Percentiles rank a stretch among this genome's conserved stretches.
phyloP scores from a whole-genome alignment of 2,888 invertebrate genomes.

The Bellardia pandia region DNA sequence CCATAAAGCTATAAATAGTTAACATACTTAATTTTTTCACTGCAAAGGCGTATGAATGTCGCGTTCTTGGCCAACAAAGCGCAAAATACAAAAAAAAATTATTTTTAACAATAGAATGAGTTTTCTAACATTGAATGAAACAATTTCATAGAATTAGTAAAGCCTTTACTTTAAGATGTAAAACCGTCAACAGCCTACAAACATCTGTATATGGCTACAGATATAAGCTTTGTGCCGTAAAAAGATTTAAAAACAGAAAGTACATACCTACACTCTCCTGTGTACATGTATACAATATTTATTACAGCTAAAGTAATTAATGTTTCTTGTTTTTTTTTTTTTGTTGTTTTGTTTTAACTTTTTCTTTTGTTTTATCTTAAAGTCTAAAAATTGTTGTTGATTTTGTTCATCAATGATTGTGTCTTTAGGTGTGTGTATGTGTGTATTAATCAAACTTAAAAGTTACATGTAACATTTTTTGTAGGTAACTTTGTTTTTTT shows the following conservation, averaged over 20 bases:
- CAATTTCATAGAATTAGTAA: too few species aligned
- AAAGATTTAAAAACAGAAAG: not conserved
- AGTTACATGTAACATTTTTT: conserved; percentile 21
- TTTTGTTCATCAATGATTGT: conserved; percentile 5
- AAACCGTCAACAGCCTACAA: not conserved
- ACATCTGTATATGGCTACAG: not conserved
- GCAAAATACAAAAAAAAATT: too few species aligned
- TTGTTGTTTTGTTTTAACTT: not conserved
- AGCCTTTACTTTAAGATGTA: too few species aligned
- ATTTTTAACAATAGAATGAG: too few species aligned
- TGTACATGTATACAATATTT: not conserved
- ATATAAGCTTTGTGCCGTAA: not conserved
- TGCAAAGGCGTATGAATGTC: too few species aligned
- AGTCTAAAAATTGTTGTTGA: conserved; percentile 18
- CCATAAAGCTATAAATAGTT: not conserved
- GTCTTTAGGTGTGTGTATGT: not conserved
- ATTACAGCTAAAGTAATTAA: conserved; percentile 43
- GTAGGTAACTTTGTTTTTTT: not conserved
- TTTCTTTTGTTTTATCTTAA: conserved; percentile 14
- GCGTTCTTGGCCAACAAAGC: too few species aligned
- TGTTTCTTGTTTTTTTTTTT: not conserved
- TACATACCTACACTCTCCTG: not conserved
- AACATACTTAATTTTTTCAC: not conserved
- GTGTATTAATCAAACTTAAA: conserved; percentile 27
- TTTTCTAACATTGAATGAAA: too few species aligned